Base-by-base conservation (phyloP, 2,113 vertebrate species). In the Gulo gulo region DNA sequence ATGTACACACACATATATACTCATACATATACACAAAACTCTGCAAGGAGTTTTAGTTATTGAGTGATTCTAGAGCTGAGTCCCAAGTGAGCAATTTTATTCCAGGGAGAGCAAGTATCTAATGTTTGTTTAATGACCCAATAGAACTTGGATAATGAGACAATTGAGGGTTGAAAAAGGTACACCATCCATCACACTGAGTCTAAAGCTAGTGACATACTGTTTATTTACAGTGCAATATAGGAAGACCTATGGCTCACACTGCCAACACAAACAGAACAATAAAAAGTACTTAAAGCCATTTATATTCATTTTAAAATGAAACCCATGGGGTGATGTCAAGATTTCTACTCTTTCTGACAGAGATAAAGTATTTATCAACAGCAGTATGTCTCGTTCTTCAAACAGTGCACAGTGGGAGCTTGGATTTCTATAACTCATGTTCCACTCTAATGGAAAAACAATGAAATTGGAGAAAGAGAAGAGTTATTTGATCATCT, bases 191-290 rank as follows among this genome's bases (percentile, higher is more conserved):
- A 89, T 94, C 91, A 57, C 4, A 10, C 16, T 31, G 76, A 97
- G 76, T 50, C 45, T 52, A 93, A 14, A 0, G n/a, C 47, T 45
- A 1, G n/a, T 45, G 94, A 92, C 45, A 47, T 16, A 61, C 24
- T 59, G 61, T 67, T 96, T 97, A 97, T 98, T 98, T 97, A 82
- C 26, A 85, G 4, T 73, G 86, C 73, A 86, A 83, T 50, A 67
- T 69, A 52, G 7, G 16, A 76, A 87, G 84, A 92, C 86, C 90
- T 84, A 3, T 57, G 9, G 4, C 63, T 95, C 55, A 69, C 1
- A 90, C 10, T 6, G 88, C 39, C 12, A 7, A 50, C 3, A 91
- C 34, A 57, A 97, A 78, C 39, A 97, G 65, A 83, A 91, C 83
- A 76, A 63, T 61, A 76, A 16, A 97, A 74, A 36, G 55, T 81